Evolutionary conservation across 2,113 vertebrate species (phyloP).

Genomic region (Diadophis punctatus): DNA sequence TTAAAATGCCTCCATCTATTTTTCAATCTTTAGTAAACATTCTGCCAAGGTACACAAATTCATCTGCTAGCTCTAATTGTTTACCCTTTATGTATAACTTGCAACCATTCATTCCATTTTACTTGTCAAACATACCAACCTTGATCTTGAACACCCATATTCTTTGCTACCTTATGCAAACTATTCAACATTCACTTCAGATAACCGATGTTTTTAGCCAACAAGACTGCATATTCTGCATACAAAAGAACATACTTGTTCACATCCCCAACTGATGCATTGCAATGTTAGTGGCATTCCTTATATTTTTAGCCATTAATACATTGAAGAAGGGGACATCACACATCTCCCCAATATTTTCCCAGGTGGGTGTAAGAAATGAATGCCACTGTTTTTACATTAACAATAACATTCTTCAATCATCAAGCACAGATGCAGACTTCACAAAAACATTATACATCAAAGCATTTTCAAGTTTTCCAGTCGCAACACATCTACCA

Average conservation of each 20-base stretch:
- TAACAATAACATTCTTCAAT: background rate
- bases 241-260: too few species aligned
- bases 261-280: background rate
- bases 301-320: background rate
- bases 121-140: background rate
- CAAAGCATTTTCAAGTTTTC: background rate
- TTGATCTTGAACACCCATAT: background rate
- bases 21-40: background rate
- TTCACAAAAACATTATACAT: background rate
- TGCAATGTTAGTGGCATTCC: background rate
- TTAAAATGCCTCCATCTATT: background rate
- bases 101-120: background rate
- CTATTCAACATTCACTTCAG: background rate
- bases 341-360: background rate
- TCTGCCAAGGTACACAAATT: background rate
- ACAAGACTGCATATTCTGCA: background rate
- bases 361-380: background rate
- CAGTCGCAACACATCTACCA: background rate
- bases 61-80: background rate
- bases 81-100: background rate
- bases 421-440: background rate
- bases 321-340: background rate
- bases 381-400: background rate
- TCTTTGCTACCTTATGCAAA: background rate
- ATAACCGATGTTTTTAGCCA: background rate